Evolutionary conservation across 2,888 invertebrate species (phyloP).

Genomic region (Eupithecia inturbata): DNA sequence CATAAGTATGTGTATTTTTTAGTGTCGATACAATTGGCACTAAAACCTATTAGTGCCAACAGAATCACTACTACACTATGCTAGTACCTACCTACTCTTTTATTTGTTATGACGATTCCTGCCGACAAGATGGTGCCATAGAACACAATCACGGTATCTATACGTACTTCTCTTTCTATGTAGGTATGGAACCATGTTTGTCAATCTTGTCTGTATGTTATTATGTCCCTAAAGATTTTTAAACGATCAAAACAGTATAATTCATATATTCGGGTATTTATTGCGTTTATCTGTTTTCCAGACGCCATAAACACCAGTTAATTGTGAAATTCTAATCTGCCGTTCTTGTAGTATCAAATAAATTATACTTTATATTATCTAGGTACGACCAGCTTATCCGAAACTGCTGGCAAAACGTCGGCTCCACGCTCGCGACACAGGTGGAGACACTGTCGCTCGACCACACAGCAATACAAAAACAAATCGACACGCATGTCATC

Average conservation of each 20-base stretch:
- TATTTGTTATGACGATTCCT: too few species aligned
- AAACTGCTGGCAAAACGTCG: conserved; percentile 73
- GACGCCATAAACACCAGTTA: background rate
- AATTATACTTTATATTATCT: background rate
- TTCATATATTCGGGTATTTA: background rate
- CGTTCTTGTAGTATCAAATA: background rate
- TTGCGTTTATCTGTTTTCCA: background rate
- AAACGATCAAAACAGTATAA: background rate
- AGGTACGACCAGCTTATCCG: conserved; percentile 62
- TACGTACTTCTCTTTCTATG: too few species aligned
- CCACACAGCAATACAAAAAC: conserved; percentile 67
- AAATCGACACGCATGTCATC: conserved; percentile 69
- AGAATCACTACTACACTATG: too few species aligned
- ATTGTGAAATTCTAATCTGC: background rate
- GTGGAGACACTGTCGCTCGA: conserved; percentile 68
- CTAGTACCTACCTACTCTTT: too few species aligned
- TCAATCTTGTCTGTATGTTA: too few species aligned
- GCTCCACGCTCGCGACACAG: conserved; percentile 57
- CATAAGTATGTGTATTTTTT: background rate
- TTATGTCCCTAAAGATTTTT: too few species aligned
- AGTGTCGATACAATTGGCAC: background rate
- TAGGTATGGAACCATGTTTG: too few species aligned
- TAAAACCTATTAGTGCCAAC: too few species aligned
- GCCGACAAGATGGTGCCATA: too few species aligned
- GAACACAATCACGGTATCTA: too few species aligned